Evolutionary conservation across 2,888 invertebrate genomes (phyloP).

Genomic region (Plagiodera versicolora): DNA sequence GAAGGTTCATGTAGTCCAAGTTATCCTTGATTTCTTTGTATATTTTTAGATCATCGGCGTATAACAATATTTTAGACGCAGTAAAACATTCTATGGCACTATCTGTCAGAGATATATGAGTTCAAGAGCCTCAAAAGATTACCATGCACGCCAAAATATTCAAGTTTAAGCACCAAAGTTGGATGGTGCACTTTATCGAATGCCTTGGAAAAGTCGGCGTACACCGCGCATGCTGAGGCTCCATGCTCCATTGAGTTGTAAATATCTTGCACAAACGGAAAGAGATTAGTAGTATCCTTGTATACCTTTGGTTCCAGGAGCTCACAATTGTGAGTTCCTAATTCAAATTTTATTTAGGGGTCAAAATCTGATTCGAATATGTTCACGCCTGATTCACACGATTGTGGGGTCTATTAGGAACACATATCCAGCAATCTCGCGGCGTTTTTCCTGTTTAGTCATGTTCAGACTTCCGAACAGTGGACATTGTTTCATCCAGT

Average conservation of each 20-base stretch:
- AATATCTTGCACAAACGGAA: too few relatives aligned
- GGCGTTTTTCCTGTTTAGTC: slow-evolving; percentile 1
- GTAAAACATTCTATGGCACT: too few relatives aligned
- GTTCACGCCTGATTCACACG: neutral
- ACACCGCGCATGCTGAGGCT: neutral
- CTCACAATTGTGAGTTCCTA: too few relatives aligned
- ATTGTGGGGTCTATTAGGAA: neutral
- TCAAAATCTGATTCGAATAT: neutral
- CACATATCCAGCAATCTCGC: neutral
- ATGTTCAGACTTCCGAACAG: neutral
- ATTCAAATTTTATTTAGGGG: too few relatives aligned
- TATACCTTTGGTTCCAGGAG: too few relatives aligned
- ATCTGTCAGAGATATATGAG: neutral
- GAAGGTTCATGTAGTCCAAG: neutral
- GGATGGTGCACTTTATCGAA: neutral
- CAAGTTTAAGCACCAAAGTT: neutral
- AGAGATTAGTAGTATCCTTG: too few relatives aligned
- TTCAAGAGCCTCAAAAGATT: neutral
- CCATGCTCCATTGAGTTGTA: too few relatives aligned
- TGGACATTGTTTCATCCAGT: slow-evolving; percentile 2
- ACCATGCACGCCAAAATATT: neutral
- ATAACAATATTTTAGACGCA: neutral
- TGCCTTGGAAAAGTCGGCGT: neutral
- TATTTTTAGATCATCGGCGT: neutral
- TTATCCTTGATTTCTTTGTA: neutral